Conservation (phyloP, 2,888 invertebrate genomes). For the Epinotia ramella region DNA sequence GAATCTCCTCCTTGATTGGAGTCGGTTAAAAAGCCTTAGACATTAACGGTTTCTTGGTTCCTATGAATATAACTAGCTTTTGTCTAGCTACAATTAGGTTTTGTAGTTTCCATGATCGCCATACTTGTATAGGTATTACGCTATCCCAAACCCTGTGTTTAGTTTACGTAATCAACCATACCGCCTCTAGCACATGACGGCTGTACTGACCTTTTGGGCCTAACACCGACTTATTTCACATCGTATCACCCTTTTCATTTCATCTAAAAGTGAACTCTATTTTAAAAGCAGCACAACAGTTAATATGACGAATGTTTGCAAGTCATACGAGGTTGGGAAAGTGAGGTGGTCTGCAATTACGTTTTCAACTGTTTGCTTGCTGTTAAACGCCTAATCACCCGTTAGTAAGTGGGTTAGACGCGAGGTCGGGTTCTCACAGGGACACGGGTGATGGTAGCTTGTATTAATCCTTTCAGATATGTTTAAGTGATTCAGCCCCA, state of each 20-base stretch:
- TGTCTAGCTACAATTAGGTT: no score
- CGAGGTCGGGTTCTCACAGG: constrained; percentile 29
- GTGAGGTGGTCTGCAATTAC: constrained; percentile 17
- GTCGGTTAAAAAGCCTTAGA: no score
- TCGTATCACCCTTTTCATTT: not conserved
- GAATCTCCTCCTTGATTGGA: no score
- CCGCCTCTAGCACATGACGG: constrained; percentile 5
- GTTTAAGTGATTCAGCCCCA: not conserved
- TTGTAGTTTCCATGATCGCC: not conserved
- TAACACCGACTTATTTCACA: not conserved
- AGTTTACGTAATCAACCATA: constrained; percentile 33
- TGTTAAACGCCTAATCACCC: constrained; percentile 34
- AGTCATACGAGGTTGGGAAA: constrained; percentile 19
- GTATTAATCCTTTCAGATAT: not conserved
- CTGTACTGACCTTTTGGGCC: constrained; percentile 30
- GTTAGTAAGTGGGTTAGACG: constrained; percentile 25
- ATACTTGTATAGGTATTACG: not conserved
- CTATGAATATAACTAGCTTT: no score
- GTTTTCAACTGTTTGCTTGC: constrained; percentile 35
- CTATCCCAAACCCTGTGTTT: constrained; percentile 38
- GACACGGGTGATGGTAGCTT: not conserved
- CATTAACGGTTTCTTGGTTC: not conserved
- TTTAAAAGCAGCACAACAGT: not conserved
- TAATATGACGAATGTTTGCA: not conserved
- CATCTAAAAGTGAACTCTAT: not conserved